phyloP scores from a whole-genome alignment of 2,797 vertebrate genomes.

The Oreonectes daqikongensis region DNA sequence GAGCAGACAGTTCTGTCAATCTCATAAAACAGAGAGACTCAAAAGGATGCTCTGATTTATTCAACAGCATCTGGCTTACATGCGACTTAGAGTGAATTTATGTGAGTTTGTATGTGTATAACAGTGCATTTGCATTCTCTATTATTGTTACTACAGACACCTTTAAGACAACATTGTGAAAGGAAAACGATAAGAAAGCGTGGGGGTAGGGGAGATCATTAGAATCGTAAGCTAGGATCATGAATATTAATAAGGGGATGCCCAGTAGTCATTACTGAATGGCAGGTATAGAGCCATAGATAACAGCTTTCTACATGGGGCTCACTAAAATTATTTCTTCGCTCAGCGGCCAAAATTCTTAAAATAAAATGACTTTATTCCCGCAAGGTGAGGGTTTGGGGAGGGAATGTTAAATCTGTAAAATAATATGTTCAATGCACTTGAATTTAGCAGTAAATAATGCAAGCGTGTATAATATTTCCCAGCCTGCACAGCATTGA shows the following conservation, averaged over 20 bases:
- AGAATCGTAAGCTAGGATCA: background rate
- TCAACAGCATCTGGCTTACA: background rate
- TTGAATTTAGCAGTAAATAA: background rate
- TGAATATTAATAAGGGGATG: background rate
- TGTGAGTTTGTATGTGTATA: background rate
- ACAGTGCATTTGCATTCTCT: background rate
- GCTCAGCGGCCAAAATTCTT: background rate
- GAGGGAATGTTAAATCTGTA: background rate
- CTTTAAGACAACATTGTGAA: background rate
- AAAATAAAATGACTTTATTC: background rate
- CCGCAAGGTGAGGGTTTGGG: background rate
- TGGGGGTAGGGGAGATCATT: background rate
- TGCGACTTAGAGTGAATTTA: too few relatives aligned
- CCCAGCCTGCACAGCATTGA: background rate
- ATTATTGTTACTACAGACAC: slow-evolving; percentile 4
- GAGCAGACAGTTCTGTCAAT: slow-evolving; percentile 6
- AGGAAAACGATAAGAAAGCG: background rate
- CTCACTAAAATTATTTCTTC: background rate
- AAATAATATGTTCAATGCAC: background rate
- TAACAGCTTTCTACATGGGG: background rate
- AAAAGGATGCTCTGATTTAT: slow-evolving; percentile 22
- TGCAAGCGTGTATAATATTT: background rate
- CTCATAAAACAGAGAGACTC: slow-evolving; percentile 29
- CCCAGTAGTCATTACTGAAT: background rate
- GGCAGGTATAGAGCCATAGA: background rate